Evolutionary conservation across 2,113 vertebrate genomes (phyloP).

Genomic region (Ophthalmolycus amberensis): DNA sequence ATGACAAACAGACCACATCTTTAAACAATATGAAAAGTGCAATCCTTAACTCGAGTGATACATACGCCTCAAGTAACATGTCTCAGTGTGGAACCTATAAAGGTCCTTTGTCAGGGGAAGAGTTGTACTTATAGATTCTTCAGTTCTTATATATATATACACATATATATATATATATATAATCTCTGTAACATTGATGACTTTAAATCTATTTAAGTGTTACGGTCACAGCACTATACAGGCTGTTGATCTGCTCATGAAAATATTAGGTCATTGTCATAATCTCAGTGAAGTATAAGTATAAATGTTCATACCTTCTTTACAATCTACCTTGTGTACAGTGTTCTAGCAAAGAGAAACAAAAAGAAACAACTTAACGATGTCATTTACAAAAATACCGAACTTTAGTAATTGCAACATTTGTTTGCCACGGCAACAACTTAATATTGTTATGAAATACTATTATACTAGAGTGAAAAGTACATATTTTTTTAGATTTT

Average conservation of each 20-base stretch:
- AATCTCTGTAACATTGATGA: constrained; percentile 79
- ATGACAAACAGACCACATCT: constrained; percentile 59
- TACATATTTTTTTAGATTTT: constrained; percentile 79
- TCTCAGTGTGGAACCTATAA: constrained; percentile 61
- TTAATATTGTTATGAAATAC: constrained; percentile 87
- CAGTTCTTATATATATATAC: constrained; percentile 72
- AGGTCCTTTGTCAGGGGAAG: constrained; percentile 68
- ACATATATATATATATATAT: constrained; percentile 67
- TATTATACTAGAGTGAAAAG: constrained; percentile 85
- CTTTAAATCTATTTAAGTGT: constrained; percentile 78
- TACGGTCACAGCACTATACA: constrained; percentile 78
- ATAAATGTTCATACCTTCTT: constrained; percentile 78
- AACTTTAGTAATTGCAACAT: constrained; percentile 85
- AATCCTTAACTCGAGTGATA: constrained; percentile 76
- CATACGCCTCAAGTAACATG: constrained; percentile 68
- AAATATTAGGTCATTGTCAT: constrained; percentile 80
- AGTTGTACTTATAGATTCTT: constrained; percentile 73
- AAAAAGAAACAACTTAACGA: constrained; percentile 77
- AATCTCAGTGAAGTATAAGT: constrained; percentile 78
- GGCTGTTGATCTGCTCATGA: constrained; percentile 77
- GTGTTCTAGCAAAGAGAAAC: constrained; percentile 76
- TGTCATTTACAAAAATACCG: constrained; percentile 87
- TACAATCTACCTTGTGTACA: constrained; percentile 82
- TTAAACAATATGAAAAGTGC: constrained; percentile 78
- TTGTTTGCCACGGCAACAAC: constrained; percentile 86